Conservation (phyloP, 2,113 vertebrate genomes). For the Pseudopipra pipra region DNA sequence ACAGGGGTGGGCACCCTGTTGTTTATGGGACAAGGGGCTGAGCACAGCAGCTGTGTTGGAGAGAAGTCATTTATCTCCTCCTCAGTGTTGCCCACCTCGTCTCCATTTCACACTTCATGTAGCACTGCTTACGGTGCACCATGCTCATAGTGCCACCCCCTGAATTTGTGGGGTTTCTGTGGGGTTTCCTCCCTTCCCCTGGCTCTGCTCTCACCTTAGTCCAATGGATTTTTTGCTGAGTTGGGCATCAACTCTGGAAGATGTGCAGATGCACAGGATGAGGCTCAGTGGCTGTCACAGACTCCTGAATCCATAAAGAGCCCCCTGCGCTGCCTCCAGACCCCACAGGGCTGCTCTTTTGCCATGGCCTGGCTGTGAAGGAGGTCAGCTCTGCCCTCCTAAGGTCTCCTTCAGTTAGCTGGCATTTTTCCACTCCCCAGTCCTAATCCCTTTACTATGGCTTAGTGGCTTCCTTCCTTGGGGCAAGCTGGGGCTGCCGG, state of each 20-base stretch:
- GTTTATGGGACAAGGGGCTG: accelerated
- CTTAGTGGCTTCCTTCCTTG: background rate
- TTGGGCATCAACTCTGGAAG: background rate
- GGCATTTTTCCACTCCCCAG: background rate
- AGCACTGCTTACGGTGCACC: background rate
- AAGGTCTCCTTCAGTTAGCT: background rate
- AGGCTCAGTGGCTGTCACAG: accelerated
- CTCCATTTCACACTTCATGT: background rate
- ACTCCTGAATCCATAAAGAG: background rate
- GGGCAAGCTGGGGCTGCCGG: background rate
- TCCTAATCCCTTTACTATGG: background rate
- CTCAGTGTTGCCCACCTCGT: background rate
- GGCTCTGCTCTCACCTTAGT: background rate
- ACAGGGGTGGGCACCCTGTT: accelerated
- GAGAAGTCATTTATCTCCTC: background rate
- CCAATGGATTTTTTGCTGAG: background rate
- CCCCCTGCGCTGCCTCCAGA: background rate
- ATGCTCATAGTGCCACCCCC: accelerated
- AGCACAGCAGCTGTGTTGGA: background rate
- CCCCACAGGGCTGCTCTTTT: accelerated
- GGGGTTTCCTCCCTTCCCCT: background rate
- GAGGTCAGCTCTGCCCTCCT: background rate
- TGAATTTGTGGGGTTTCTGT: background rate
- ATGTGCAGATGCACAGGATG: background rate
- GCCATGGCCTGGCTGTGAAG: accelerated